A percentile compares a stretch with the other conserved stretches of the same genome.
Conservation (phyloP, 2,888 invertebrate genomes). For the Linyphia triangularis region DNA sequence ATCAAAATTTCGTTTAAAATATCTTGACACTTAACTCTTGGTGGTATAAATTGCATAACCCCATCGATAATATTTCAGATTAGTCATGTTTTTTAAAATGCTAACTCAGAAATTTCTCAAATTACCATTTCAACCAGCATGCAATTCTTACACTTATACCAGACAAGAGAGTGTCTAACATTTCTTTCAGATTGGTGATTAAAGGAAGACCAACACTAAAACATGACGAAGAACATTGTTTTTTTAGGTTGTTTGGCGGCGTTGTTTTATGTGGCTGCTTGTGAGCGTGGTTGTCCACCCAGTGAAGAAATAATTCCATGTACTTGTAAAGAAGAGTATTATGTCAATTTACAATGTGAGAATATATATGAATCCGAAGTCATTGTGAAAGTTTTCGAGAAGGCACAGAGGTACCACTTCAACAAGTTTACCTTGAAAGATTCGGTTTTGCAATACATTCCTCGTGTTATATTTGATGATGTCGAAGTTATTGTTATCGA, state of each 20-base stretch:
- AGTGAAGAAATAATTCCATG: not conserved
- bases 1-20: no score
- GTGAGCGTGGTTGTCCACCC: not conserved
- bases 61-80: no score
- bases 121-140: no score
- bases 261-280: not conserved
- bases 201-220: no score
- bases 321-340: not conserved
- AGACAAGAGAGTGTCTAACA: no score
- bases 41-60: no score
- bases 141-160: no score
- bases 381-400: not conserved
- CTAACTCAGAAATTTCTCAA: no score
- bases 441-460: constrained; percentile 12
- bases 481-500: not conserved
- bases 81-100: no score
- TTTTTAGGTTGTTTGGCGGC: not conserved
- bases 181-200: no score
- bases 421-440: not conserved
- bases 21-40: no score
- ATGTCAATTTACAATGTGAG: not conserved
- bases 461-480: not conserved
- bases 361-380: not conserved
- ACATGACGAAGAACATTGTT: not conserved
- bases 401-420: not conserved